Evolutionary conservation across 2,113 vertebrate genomes (phyloP).

Genomic region (Silurus asotus): DNA sequence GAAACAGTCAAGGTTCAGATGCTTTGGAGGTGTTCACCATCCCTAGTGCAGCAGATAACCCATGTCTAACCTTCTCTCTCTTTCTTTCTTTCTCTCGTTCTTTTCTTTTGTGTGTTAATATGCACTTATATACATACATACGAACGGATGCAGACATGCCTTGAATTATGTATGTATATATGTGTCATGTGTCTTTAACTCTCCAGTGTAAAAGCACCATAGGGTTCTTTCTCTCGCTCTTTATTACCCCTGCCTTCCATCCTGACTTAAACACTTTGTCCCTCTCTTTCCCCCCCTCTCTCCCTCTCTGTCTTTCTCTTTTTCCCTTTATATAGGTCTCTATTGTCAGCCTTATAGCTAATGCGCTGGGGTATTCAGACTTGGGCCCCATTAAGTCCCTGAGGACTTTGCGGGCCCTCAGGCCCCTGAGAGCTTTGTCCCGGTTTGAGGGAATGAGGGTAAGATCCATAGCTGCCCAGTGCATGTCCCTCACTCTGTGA

Average conservation of each 20-base stretch:
- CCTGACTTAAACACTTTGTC: constrained; percentile 46
- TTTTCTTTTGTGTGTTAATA: constrained; percentile 32
- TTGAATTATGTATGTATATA: constrained; percentile 66
- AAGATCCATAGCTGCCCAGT: constrained; percentile 87
- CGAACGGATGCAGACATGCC: constrained; percentile 46
- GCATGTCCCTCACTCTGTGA: constrained; percentile 86
- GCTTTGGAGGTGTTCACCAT: constrained; percentile 51
- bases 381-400: constrained; percentile 99
- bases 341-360: constrained; percentile 99
- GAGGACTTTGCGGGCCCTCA: constrained; percentile 99
- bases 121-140: constrained; percentile 51
- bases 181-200: constrained; percentile 61
- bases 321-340: constrained; percentile 96
- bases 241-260: constrained; percentile 39
- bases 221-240: constrained; percentile 65
- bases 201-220: constrained; percentile 68
- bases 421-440: constrained; percentile 99
- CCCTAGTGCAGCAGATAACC: constrained; percentile 60
- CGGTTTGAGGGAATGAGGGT: constrained; percentile 99
- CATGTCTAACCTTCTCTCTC: constrained; percentile 60
- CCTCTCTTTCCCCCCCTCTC: constrained; percentile 61
- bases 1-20: constrained; percentile 31
- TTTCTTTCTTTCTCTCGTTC: constrained; percentile 40
- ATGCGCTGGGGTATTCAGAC: constrained; percentile 99
- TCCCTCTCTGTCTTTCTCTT: constrained; percentile 73